Conservation (phyloP, 2,888 invertebrate genomes). For the Eurytoma adleriae region DNA sequence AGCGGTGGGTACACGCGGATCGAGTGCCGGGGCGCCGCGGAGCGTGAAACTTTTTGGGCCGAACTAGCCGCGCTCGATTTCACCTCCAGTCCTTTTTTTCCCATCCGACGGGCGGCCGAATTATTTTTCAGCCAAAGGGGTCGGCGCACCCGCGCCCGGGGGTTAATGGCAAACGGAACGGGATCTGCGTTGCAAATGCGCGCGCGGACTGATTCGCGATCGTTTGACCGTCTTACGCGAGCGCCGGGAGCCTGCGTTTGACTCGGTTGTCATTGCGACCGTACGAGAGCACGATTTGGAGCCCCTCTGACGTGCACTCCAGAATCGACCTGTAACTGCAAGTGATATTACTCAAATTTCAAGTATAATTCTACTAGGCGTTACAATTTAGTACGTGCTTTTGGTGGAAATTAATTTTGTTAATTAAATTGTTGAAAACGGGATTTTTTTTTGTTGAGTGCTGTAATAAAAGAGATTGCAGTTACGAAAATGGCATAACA, state of each 20-base stretch:
- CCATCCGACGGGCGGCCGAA: not conserved
- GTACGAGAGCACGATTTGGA: too few relatives aligned
- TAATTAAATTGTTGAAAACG: too few relatives aligned
- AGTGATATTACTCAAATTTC: too few relatives aligned
- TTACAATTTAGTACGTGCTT: too few relatives aligned
- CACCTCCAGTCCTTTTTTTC: not conserved
- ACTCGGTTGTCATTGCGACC: slow-evolving; percentile 8
- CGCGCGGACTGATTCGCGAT: not conserved
- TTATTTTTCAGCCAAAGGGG: not conserved
- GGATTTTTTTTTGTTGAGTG: too few relatives aligned
- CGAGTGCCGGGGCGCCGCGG: not conserved
- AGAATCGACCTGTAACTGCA: too few relatives aligned
- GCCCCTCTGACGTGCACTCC: not conserved
- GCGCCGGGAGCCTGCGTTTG: not conserved
- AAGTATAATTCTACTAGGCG: too few relatives aligned
- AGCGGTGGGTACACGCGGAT: not conserved
- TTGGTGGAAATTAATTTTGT: too few relatives aligned
- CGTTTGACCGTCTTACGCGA: slow-evolving; percentile 21
- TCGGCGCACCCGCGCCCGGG: not conserved
- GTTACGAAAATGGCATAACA: too few relatives aligned
- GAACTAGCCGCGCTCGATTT: slow-evolving; percentile 27
- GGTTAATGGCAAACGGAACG: slow-evolving; percentile 12
- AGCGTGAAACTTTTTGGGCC: slow-evolving; percentile 5
- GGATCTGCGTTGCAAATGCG: slow-evolving; percentile 29
- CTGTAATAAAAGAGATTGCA: too few relatives aligned